Evolutionary conservation across 2,888 invertebrate genomes (phyloP).

Genomic region (Malachius bipustulatus): DNA sequence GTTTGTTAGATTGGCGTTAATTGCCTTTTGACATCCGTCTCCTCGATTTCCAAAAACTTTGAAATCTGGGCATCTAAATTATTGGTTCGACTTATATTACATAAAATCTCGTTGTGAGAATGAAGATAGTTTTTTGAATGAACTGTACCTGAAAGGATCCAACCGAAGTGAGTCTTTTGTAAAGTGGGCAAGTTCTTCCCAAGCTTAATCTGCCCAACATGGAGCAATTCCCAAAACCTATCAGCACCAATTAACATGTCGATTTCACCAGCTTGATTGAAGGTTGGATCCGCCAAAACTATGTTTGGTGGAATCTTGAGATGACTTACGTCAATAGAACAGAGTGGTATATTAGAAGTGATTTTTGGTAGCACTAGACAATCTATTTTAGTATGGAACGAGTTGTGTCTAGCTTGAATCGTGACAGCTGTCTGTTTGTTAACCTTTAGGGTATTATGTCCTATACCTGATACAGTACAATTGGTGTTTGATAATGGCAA

Average conservation of each 20-base stretch:
- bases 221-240: no score
- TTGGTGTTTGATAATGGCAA: no score
- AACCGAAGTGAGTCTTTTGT: slow-evolving; percentile 10
- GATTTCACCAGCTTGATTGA: slow-evolving; percentile 6
- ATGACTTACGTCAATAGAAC: background rate
- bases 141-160: slow-evolving; percentile 9
- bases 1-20: slow-evolving; percentile 6
- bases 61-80: background rate
- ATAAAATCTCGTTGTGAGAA: no score
- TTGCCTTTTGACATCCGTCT: background rate
- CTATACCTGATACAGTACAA: no score
- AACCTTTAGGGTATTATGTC: no score
- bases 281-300: slow-evolving; percentile 5
- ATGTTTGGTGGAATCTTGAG: slow-evolving; percentile 9
- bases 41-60: slow-evolving; percentile 10
- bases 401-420: background rate
- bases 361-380: slow-evolving; percentile 9
- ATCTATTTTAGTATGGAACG: background rate
- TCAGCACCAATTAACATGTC: slow-evolving; percentile 11
- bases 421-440: no score
- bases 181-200: slow-evolving; percentile 5
- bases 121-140: no score
- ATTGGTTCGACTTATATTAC: no score
- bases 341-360: slow-evolving; percentile 4
- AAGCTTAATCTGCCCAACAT: slow-evolving; percentile 1